phyloP scores from a whole-genome alignment of 2,797 vertebrate genomes.

The Spinus olivaceus region DNA sequence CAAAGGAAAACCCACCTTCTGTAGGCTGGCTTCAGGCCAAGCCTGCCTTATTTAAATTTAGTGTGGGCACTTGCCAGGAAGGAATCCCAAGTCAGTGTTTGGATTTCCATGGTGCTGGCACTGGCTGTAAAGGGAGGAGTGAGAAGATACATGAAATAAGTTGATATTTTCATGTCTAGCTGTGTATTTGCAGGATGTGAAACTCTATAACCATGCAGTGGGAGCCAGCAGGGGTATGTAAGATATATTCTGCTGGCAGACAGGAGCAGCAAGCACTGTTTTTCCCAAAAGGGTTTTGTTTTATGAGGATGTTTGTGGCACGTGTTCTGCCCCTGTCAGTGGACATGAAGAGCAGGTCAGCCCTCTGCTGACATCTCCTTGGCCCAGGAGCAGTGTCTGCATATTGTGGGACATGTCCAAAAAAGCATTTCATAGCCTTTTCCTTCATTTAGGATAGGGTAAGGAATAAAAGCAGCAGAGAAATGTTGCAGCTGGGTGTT shows the following conservation, averaged over 20 bases:
- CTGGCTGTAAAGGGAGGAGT: neutral
- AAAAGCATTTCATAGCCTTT: neutral
- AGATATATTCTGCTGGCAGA: neutral
- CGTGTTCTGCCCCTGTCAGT: accelerated
- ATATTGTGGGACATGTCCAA: neutral
- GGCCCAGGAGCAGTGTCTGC: neutral
- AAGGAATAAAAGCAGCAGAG: neutral
- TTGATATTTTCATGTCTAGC: neutral
- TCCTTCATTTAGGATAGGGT: neutral
- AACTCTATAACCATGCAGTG: neutral
- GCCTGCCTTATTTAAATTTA: neutral
- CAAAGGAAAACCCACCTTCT: neutral
- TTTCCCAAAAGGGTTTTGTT: neutral
- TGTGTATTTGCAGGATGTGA: neutral
- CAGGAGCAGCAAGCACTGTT: neutral
- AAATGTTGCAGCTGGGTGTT: neutral
- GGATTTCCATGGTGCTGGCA: neutral
- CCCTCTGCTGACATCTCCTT: neutral
- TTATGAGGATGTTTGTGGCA: neutral
- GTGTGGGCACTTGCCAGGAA: neutral
- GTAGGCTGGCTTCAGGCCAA: neutral
- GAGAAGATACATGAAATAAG: neutral
- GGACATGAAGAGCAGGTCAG: neutral
- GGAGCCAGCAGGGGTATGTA: neutral
- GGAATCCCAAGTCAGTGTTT: neutral